Base-by-base conservation (phyloP, 2,113 vertebrate genomes). In the Bagarius yarrelli region DNA sequence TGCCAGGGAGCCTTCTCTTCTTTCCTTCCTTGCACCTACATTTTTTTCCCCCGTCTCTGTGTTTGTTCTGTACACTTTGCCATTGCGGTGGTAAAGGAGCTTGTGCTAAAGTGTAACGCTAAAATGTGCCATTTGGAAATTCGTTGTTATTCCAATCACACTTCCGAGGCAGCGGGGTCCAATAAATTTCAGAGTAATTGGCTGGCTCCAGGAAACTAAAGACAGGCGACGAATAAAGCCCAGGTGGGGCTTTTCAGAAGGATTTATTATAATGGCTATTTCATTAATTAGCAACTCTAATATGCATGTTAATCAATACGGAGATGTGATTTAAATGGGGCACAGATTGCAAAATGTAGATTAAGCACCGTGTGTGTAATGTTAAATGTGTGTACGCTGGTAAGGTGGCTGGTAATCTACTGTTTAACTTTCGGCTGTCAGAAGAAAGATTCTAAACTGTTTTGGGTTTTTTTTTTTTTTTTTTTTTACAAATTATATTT, bases 81-180 rank as follows among this genome's bases (percentile, higher is more conserved):
- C 83, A 84, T n/a, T 85, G 83, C 86, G 85, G 86, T 83, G 85
- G 88, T 88, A 87, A 74, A 66, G 78, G 32, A 66, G n/a, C n/a
- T n/a, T n/a, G n/a, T n/a, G n/a, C n/a, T n/a, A n/a, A n/a, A n/a
- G n/a, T n/a, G n/a, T n/a, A n/a, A n/a, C n/a, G 87, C 85, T 87
- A 91, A 87, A 90, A 88, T 85, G 87, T 83, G 83, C 87, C 85
- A 87, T 89, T 91, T 60, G 79, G 88, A 89, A 90, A 83, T 83
- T 91, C 88, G 90, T 93, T 93, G 90, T 90, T 92, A 93, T 94
- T 94, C 93, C 91, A 90, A 91, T 92, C 93, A 93, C 93, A 94
- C 91, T 88, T 91, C 88, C 76, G 85, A 90, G 89, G 90, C 87
- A 89, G 90, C 76, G 88, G 88, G 88, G 90, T 91, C 90, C 90